Evolutionary conservation across 2,797 vertebrate species (phyloP).

Genomic region (Channa striata): DNA sequence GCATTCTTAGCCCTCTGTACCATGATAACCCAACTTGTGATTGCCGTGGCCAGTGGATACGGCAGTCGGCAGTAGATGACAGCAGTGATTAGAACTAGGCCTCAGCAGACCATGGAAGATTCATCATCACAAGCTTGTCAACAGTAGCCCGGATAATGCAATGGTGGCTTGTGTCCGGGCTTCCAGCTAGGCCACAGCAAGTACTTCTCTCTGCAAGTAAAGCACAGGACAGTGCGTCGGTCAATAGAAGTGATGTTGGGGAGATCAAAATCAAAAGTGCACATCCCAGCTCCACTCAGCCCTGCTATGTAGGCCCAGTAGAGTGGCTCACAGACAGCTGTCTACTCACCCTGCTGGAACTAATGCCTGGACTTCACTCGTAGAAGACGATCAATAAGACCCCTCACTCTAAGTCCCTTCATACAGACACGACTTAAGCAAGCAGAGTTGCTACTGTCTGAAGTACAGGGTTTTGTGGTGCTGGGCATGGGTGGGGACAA

Average conservation of each 20-base stretch:
- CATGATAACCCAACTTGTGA: conserved; percentile 72
- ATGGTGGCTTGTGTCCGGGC: conserved; percentile 62
- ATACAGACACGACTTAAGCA: conserved; percentile 79
- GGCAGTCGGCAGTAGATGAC: conserved; percentile 77
- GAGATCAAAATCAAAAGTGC: conserved; percentile 85
- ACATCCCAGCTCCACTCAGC: conserved; percentile 81
- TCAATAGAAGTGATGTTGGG: conserved; percentile 81
- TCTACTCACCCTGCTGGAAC: conserved; percentile 84
- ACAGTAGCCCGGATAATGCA: conserved; percentile 71
- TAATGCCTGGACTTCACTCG: conserved; percentile 85
- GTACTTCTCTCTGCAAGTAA: conserved; percentile 73
- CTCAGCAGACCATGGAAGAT: conserved; percentile 80
- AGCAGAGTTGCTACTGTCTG: conserved; percentile 70
- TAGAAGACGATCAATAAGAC: conserved; percentile 82
- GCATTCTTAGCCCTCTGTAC: conserved; percentile 56
- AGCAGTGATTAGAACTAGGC: conserved; percentile 77
- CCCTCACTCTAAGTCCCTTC: conserved; percentile 78
- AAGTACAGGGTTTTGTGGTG: conserved; percentile 53
- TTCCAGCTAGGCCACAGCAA: conserved; percentile 68
- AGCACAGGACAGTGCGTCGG: conserved; percentile 72
- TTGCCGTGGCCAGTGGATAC: conserved; percentile 75
- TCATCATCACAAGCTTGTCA: conserved; percentile 80
- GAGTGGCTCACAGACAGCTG: conserved; percentile 79
- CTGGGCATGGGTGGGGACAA: conserved; percentile 37
- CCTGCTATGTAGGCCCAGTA: conserved; percentile 78